Conservation (phyloP, 2,797 vertebrate genomes). For the Mormyrops attenuatus region DNA sequence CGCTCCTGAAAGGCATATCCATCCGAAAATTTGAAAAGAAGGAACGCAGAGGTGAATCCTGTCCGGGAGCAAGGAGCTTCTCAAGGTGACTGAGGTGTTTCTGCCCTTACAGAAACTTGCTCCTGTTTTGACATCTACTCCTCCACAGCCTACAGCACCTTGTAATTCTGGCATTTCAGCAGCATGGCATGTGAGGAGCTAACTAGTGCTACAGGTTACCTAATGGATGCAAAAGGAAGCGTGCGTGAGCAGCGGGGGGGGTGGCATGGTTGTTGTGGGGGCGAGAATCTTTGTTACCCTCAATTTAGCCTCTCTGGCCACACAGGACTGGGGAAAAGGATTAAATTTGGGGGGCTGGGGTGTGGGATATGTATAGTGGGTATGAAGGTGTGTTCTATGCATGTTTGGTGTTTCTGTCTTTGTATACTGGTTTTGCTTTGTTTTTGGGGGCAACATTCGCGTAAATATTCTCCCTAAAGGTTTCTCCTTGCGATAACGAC, state of each 20-base stretch:
- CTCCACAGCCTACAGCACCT: neutral
- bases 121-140: constrained; percentile 4
- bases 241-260: constrained; percentile 27
- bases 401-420: neutral
- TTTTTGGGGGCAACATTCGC: neutral
- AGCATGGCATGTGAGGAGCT: neutral
- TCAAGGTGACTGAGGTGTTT: constrained; percentile 9
- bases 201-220: neutral
- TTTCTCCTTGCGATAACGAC: neutral
- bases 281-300: neutral
- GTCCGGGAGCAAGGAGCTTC: neutral
- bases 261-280: constrained; percentile 2
- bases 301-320: neutral
- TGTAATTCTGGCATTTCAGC: constrained; percentile 17
- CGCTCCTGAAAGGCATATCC: neutral
- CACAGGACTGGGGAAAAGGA: neutral
- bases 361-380: neutral
- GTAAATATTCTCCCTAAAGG: neutral
- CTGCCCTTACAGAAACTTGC: neutral
- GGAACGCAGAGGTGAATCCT: neutral
- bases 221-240: neutral
- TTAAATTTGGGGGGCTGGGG: neutral
- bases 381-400: neutral
- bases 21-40: constrained; percentile 6
- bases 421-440: neutral